A percentile compares a stretch with the other conserved stretches of the same genome.
Evolutionary conservation across 2,888 invertebrate species (phyloP).

Genomic region (Trichopria drosophilae): DNA sequence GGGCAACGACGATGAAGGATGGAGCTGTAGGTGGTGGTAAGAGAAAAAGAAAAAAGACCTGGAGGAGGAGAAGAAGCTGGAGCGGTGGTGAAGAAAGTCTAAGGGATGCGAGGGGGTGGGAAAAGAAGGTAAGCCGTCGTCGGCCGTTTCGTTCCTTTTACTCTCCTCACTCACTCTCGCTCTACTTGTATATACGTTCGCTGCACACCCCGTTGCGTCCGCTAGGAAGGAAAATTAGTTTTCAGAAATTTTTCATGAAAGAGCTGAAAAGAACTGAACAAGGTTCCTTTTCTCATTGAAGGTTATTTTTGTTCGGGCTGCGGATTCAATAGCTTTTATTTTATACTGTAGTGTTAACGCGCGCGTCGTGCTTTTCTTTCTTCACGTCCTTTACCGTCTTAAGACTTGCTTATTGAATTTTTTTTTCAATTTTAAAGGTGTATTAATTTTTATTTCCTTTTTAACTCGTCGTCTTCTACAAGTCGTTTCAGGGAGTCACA

Average conservation of each 20-base stretch:
- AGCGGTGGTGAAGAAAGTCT: conserved; percentile 26
- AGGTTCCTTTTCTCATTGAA: conserved; percentile 57
- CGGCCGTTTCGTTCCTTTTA: conserved; percentile 10
- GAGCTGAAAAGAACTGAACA: conserved; percentile 53
- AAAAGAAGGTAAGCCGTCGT: conserved; percentile 27
- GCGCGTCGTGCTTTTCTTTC: no score
- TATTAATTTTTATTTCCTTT: no score
- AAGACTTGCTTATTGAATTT: no score
- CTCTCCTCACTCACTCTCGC: conserved; percentile 14
- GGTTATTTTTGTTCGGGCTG: conserved; percentile 55
- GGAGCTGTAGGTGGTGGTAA: conserved; percentile 20
- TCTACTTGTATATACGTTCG: conserved; percentile 18
- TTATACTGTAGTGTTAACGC: conserved; percentile 49
- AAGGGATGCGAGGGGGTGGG: conserved; percentile 31
- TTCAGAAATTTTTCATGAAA: conserved; percentile 58
- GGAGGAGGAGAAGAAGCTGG: conserved; percentile 34
- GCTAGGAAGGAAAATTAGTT: conserved; percentile 56
- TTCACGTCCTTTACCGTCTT: no score
- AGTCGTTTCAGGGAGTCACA: no score
- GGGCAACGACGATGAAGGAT: background rate
- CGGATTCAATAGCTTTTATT: conserved; percentile 57
- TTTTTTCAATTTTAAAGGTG: no score
- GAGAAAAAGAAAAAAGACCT: conserved; percentile 30
- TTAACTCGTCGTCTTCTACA: no score
- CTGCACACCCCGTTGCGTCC: conserved; percentile 32